Conservation (phyloP, 2,797 vertebrate genomes). For the Scolopax rusticola region DNA sequence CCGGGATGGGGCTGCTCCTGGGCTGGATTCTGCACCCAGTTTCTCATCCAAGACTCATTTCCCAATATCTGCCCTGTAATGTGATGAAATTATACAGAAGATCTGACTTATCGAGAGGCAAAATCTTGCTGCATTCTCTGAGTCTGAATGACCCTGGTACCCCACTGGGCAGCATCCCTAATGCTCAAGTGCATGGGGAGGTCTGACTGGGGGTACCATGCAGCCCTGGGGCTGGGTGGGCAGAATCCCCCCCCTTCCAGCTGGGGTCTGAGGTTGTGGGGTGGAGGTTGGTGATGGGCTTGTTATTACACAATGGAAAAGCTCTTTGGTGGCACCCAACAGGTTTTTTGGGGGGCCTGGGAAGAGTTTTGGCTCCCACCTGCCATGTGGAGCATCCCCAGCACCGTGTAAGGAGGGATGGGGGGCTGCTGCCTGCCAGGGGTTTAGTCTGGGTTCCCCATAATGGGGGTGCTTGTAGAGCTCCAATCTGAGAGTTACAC, state of each 20-base stretch:
- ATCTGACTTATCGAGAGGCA: neutral
- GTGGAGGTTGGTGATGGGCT: neutral
- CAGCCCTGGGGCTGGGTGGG: neutral
- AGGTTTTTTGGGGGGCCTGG: neutral
- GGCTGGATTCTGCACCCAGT: neutral
- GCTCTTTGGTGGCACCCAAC: fast-evolving
- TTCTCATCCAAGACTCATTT: neutral
- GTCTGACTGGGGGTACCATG: fast-evolving
- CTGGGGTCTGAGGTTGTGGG: neutral
- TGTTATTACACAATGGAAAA: neutral
- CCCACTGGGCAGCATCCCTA: neutral
- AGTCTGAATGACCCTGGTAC: neutral
- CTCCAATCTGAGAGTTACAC: neutral
- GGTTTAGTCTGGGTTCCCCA: neutral
- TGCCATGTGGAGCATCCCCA: fast-evolving
- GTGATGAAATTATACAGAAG: neutral
- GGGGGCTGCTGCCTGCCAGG: fast-evolving
- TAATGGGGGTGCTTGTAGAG: fast-evolving
- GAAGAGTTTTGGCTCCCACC: neutral
- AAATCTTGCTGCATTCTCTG: neutral
- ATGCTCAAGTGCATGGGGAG: neutral
- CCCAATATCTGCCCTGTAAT: neutral
- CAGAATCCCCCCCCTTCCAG: neutral
- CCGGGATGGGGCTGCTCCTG: neutral
- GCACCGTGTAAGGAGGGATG: neutral